Percentiles rank a stretch among this genome's conserved stretches.
phyloP scores from a whole-genome alignment of 1,140 invertebrate species.

The Cylas formicarius region DNA sequence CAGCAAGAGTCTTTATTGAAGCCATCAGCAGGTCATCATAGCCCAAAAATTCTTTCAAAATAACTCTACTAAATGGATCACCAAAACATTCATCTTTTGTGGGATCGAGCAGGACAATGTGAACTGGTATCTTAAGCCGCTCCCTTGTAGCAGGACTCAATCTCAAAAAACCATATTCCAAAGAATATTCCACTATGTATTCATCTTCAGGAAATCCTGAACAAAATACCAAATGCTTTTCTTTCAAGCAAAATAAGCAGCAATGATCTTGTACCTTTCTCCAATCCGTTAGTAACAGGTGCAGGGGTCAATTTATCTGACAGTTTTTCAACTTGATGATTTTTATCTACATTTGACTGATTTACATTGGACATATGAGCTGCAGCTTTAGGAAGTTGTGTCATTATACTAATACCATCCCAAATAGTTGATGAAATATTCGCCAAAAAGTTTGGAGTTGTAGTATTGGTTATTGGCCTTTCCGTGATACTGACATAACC shows the following conservation, averaged over 20 bases:
- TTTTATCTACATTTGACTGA: no score
- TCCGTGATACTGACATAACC: not conserved
- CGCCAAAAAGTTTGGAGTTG: constrained; percentile 18
- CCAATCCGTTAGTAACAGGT: no score
- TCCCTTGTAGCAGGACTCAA: constrained; percentile 77
- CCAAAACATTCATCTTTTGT: constrained; percentile 87
- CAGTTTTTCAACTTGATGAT: no score
- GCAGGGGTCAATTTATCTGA: no score
- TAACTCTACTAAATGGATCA: constrained; percentile 79
- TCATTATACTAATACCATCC: constrained; percentile 23
- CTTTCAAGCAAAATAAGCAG: no score
- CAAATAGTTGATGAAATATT: constrained; percentile 28
- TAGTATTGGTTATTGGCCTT: not conserved
- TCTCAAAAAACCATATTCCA: constrained; percentile 93
- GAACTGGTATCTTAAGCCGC: constrained; percentile 84
- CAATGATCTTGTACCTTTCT: no score
- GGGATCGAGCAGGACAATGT: constrained; percentile 87
- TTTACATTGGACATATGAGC: no score
- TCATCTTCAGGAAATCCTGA: constrained; percentile 78
- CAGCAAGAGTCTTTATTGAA: constrained; percentile 89
- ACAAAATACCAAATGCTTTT: no score
- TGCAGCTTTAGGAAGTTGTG: constrained; percentile 7
- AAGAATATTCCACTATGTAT: constrained; percentile 95
- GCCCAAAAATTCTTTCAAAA: constrained; percentile 88
- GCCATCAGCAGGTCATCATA: constrained; percentile 97